A percentile compares a stretch with the other conserved stretches of the same genome.
Conservation (phyloP, 2,888 invertebrate genomes). For the Eumerus sabulonum region DNA sequence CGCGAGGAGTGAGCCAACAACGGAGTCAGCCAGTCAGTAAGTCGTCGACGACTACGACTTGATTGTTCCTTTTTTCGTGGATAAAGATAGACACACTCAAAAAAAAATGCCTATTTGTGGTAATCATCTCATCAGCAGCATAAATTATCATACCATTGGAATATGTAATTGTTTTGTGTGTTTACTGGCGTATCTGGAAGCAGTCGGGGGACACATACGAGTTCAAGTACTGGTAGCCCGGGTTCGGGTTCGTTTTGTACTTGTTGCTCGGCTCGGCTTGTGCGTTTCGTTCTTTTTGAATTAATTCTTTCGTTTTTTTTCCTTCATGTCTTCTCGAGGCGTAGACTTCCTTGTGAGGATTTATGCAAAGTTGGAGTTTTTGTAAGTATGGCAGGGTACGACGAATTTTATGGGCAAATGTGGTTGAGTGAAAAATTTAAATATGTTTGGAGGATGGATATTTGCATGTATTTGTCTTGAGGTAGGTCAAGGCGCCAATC, state of each 20-base stretch:
- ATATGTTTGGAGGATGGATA: too few species aligned
- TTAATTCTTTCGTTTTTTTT: too few species aligned
- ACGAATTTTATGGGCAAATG: too few species aligned
- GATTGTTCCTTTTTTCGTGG: constrained; percentile 47
- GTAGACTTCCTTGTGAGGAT: background rate
- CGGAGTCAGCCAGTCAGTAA: constrained; percentile 46
- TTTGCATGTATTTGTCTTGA: too few species aligned
- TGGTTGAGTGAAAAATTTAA: too few species aligned
- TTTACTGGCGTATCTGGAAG: constrained; percentile 53
- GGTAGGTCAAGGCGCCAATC: too few species aligned
- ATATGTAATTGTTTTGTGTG: constrained; percentile 67
- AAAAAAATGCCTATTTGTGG: constrained; percentile 69
- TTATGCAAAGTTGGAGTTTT: background rate
- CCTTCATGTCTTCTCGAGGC: too few species aligned
- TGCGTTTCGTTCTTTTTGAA: too few species aligned
- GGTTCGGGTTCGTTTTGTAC: constrained; percentile 5
- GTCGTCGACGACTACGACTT: constrained; percentile 38
- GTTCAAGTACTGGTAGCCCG: background rate
- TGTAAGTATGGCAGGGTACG: background rate
- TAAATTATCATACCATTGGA: constrained; percentile 69
- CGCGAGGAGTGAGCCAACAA: constrained; percentile 39
- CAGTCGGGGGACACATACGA: constrained; percentile 13
- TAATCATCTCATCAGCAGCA: constrained; percentile 69
- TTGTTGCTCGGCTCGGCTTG: constrained; percentile 40
- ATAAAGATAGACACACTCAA: constrained; percentile 63